Percentiles rank a stretch among this genome's conserved stretches.
Conservation (phyloP, 2,888 invertebrate species). For the Yponomeuta plumbellus region DNA sequence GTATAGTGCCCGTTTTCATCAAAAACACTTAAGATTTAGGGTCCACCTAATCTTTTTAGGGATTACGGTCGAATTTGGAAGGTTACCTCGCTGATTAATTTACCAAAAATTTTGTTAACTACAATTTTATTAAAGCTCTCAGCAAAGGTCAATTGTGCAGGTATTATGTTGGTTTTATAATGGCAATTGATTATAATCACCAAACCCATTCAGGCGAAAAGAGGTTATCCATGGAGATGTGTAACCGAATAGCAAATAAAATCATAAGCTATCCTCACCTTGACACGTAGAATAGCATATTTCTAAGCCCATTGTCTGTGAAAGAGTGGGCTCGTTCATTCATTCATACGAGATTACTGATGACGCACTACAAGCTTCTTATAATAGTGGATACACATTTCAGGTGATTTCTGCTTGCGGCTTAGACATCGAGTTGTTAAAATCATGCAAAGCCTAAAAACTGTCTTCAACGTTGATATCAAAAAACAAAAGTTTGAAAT, state of each 20-base stretch:
- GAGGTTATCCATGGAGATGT: not conserved
- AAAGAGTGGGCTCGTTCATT: not conserved
- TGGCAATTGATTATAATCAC: not conserved
- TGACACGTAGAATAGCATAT: constrained; percentile 4
- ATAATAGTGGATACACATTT: not conserved
- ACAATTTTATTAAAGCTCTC: no score
- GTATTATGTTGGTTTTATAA: not conserved
- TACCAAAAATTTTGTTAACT: no score
- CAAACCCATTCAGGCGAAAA: not conserved
- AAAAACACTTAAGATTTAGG: no score
- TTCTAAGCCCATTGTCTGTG: constrained; percentile 9
- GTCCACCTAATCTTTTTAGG: no score
- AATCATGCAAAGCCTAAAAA: no score
- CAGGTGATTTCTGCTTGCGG: no score
- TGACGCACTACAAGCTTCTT: constrained; percentile 8
- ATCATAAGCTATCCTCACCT: constrained; percentile 5
- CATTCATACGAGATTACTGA: constrained; percentile 8
- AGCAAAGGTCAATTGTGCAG: not conserved
- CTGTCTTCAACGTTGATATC: no score
- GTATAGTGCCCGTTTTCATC: no score
- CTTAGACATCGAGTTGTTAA: no score
- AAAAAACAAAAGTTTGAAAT: no score
- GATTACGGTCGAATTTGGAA: no score
- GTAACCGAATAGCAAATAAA: not conserved
- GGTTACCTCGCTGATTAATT: no score